Conservation (phyloP, 1,140 invertebrate genomes). For the Varroa destructor region DNA sequence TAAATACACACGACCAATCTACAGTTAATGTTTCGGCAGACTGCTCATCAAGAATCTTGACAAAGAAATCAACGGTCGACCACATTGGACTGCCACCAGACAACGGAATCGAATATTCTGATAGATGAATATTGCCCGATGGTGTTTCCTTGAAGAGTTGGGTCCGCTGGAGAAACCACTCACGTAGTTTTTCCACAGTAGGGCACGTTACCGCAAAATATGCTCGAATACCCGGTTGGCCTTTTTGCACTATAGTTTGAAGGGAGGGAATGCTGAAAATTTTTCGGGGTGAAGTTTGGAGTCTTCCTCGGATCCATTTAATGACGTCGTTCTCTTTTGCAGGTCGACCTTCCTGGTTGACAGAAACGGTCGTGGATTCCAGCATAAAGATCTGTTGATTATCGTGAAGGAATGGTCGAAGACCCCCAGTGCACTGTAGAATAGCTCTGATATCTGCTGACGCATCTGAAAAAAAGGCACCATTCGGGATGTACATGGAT, state of each 20-base stretch:
- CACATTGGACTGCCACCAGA: neutral
- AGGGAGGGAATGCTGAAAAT: constrained; percentile 11
- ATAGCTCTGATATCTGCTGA: constrained; percentile 24
- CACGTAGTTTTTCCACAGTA: neutral
- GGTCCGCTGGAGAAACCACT: constrained; percentile 20
- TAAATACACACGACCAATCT: constrained; percentile 4
- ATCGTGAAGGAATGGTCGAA: constrained; percentile 7
- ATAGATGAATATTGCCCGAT: neutral
- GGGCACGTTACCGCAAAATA: constrained; percentile 7
- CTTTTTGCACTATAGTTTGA: neutral
- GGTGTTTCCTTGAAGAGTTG: constrained; percentile 26
- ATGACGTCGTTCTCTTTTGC: constrained; percentile 21
- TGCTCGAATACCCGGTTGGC: neutral
- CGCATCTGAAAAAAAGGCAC: neutral
- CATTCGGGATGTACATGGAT: no score
- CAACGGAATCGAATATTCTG: neutral
- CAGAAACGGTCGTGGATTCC: neutral
- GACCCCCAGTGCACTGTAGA: constrained; percentile 1
- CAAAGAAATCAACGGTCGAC: constrained; percentile 3
- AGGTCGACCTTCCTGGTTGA: neutral
- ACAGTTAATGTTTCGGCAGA: neutral
- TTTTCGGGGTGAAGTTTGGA: constrained; percentile 6
- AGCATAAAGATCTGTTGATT: neutral
- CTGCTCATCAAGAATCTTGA: constrained; percentile 18
- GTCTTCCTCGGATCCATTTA: constrained; percentile 19